Evolutionary conservation across 2,797 vertebrate genomes (phyloP).

Genomic region (Psittacula derbiana): DNA sequence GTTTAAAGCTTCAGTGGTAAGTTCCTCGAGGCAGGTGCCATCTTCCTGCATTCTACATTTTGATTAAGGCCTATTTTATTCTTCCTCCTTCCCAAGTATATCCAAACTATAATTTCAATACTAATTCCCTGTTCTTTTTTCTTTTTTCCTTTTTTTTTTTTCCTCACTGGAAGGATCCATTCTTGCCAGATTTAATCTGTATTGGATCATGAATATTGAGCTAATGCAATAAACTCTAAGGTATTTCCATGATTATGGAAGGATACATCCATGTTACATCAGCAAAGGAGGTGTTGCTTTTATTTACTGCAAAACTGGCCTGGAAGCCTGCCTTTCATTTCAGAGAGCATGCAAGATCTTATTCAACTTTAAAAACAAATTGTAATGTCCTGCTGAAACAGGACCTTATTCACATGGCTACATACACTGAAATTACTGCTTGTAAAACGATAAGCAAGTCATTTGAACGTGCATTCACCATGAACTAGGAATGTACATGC

Average conservation of each 20-base stretch:
- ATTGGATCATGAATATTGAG: neutral
- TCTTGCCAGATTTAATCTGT: neutral
- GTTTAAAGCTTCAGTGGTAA: constrained; percentile 1
- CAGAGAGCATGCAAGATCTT: neutral
- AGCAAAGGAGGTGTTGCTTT: neutral
- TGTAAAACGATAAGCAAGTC: neutral
- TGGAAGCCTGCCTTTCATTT: neutral
- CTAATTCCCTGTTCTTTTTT: neutral
- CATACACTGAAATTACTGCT: neutral
- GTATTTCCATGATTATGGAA: neutral
- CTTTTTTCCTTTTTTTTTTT: neutral
- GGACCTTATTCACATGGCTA: neutral
- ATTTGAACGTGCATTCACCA: neutral
- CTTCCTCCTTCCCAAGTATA: neutral
- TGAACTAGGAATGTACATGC: neutral
- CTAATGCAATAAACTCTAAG: neutral
- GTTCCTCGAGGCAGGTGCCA: constrained; percentile 14
- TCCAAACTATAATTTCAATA: neutral
- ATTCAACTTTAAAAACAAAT: neutral
- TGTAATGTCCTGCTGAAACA: neutral
- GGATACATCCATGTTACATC: neutral
- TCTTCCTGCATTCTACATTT: neutral
- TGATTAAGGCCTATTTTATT: neutral
- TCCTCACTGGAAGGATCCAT: neutral
- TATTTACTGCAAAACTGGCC: neutral